Evolutionary conservation across 1,140 invertebrate species (phyloP).

Genomic region (Oreohelix idahoensis): DNA sequence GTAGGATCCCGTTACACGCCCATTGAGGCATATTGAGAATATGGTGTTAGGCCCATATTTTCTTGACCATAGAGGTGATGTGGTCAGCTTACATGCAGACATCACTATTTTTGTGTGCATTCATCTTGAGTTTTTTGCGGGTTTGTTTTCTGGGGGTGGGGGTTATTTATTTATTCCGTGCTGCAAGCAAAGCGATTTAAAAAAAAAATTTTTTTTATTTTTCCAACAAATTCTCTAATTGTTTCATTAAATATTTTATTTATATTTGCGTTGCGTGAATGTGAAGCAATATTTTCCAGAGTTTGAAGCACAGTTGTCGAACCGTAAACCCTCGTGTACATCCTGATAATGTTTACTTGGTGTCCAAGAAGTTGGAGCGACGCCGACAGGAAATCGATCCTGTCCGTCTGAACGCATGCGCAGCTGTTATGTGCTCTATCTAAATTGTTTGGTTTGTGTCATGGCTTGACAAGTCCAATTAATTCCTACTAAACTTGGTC

Average conservation of each 20-base stretch:
- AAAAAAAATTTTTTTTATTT: too few relatives aligned
- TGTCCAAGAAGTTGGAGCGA: neutral
- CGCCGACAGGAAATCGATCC: constrained; percentile 7
- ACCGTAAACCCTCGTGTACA: neutral
- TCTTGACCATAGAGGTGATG: too few relatives aligned
- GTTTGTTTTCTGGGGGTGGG: too few relatives aligned
- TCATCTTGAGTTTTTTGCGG: too few relatives aligned
- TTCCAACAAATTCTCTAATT: neutral
- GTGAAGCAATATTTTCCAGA: neutral
- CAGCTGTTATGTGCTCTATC: neutral
- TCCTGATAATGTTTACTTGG: neutral
- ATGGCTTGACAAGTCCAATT: neutral
- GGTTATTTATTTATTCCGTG: too few relatives aligned
- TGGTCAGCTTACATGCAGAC: too few relatives aligned
- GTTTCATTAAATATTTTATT: neutral
- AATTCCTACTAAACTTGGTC: neutral
- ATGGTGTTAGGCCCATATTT: too few relatives aligned
- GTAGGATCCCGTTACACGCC: too few relatives aligned
- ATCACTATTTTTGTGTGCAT: too few relatives aligned
- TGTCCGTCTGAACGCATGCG: neutral
- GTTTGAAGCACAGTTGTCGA: neutral
- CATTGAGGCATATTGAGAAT: too few relatives aligned
- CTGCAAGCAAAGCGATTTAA: too few relatives aligned
- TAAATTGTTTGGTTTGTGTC: constrained; percentile 1
- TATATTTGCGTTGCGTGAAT: neutral